Base-by-base conservation (phyloP, 2,797 vertebrate genomes). In the Lateolabrax maculatus region DNA sequence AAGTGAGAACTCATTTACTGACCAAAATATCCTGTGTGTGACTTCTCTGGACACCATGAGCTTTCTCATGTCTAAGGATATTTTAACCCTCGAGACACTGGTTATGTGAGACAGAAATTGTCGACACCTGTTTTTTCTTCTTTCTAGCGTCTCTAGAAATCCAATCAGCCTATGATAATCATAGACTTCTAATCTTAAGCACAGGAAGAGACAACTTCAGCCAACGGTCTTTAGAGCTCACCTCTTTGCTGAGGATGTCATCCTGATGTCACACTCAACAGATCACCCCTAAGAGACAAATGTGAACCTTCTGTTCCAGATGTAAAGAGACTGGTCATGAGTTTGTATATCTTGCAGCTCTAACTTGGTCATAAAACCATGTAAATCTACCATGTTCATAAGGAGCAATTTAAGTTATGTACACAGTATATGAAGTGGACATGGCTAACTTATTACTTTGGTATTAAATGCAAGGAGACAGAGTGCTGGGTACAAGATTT, bases 111-210 rank as follows among this genome's bases (percentile, higher is more conserved):
- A 83, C 76, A 55, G 27, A 77, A 71, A 77, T 64, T 13, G 15
- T 49, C 61, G 67, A 67, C 62, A 72, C 71, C 69, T 65, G 73
- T 77, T 61, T 70, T 49, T 53, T 87, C 60, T 83, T 81, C 55
- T 89, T 84, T 88, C 72, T 83, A 81, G 77, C 63, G 58, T 87
- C 81, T 89, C 77, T 90, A 87, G 83, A 84, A 90, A 90, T 87
- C 83, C 80, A 95, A 93, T 95, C 94, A 93, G 93, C 93, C 93
- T 93, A 89, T 93, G 94, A 94, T 94, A 95, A 95, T 95, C 94
- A 92, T 87, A 86, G 87, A 94, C 91, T 81, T 84, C 61, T 76
- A 87, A 86, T 77, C 71, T 66, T 86, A 89, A 92, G 90, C 92
- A 92, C 91, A 94, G 90, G 87, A 90, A 79, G 77, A 85, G 79